Base-by-base conservation (phyloP, 2,888 invertebrate genomes). In the Notodonta ziczac region DNA sequence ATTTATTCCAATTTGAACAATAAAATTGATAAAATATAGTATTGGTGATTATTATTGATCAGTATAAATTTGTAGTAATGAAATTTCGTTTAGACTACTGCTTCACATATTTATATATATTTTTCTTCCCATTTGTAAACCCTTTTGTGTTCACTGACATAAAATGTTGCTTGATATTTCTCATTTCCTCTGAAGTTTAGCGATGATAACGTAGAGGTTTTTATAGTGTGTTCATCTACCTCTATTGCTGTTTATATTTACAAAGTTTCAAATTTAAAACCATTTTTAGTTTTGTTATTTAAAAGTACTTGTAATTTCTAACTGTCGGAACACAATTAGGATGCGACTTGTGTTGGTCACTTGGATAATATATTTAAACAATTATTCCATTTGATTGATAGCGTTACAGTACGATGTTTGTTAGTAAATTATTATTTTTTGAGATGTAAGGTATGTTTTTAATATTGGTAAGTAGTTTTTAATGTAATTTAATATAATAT, bases 391-490 rank as follows among this genome's bases (percentile, higher is more conserved):
- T 50, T n/a, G 14, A 35, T 53, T 14, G 52, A 54, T 63, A 73
- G 59, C 59, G 60, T 75, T 76, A 67, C 69, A 71, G 65, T 72
- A 78, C 72, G 73, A 84, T 83, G 85, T 91, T 92, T 92, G 90
- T 92, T 93, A 93, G 92, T 92, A 92, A 93, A 92, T 93, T 93
- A 92, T 92, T 91, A 90, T 90, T 92, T 53, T 93, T 93, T 91
- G 91, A 92, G 89, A 91, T 90, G 80, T 91, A 89, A 90, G 91
- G 86, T 90, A 89, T 87, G 91, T 93, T 92, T 87, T 91, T 89
- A 87, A 89, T 89, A 84, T 91, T 92, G 87, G 82, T 90, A 90
- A 85, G 84, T 93, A 91, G 89, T 90, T 91, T 90, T 85, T 90
- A 90, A 90, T 85, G 83, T 90, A 91, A 90, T 90, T 89, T 90